A percentile compares a stretch with the other conserved stretches of the same genome.
These are phyloP conservation scores for Trichonephila clavata DNA, from an alignment of 1,140 invertebrate species.

Conservation along the genomic window DNA sequence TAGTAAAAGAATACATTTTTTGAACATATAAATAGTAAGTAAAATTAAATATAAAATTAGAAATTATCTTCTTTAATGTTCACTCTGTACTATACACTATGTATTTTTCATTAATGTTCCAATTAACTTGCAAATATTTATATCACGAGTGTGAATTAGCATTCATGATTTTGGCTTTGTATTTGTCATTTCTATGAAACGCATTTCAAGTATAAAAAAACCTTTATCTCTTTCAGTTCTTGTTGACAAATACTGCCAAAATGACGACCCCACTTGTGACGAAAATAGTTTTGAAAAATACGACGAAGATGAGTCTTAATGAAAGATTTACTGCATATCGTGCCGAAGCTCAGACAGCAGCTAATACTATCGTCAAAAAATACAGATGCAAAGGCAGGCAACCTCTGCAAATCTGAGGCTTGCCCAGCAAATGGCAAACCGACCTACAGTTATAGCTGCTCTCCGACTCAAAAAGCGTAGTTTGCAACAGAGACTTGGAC, in stretches of 20 bases:
- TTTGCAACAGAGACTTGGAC: conserved; percentile 81
- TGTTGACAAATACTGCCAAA: not conserved
- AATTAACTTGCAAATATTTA: not conserved
- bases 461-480: conserved; percentile 81
- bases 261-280: conserved; percentile 36
- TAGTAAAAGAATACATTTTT: not conserved
- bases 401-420: conserved; percentile 82
- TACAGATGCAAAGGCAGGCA: conserved; percentile 80
- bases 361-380: conserved; percentile 77
- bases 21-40: conserved; percentile 17
- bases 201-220: not conserved
- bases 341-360: conserved; percentile 42
- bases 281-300: conserved; percentile 75
- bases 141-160: not conserved
- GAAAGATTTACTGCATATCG: conserved; percentile 77
- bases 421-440: conserved; percentile 83
- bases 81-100: too few species aligned
- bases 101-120: not conserved
- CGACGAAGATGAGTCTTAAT: conserved; percentile 76
- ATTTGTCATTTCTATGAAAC: not conserved
- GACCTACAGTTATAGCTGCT: conserved; percentile 82
- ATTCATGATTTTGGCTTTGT: not conserved
- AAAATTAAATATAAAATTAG: not conserved
- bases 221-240: conserved; percentile 8
- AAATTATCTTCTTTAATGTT: too few species aligned